These are phyloP conservation scores for Oreohelix idahoensis DNA, from an alignment of 1,140 invertebrate species.

Conservation along the genomic window DNA sequence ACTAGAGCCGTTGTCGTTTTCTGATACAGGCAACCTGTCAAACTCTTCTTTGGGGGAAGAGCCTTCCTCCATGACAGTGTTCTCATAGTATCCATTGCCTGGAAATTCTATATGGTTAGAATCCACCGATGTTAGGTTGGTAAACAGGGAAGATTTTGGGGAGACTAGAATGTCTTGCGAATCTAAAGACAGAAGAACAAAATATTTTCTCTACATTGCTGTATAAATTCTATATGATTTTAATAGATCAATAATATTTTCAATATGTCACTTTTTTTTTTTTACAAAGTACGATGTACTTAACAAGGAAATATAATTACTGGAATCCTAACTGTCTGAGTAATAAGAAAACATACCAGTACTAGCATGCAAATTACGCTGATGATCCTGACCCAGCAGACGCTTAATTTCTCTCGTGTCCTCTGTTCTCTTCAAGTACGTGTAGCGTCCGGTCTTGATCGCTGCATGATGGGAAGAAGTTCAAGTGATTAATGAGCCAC, in stretches of 20 bases:
- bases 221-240: too few relatives aligned
- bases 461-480: conserved; percentile 27
- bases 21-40: background rate
- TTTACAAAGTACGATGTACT: too few relatives aligned
- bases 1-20: background rate
- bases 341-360: too few relatives aligned
- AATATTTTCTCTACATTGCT: too few relatives aligned
- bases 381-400: background rate
- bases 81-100: background rate
- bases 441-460: conserved; percentile 51
- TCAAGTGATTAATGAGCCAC: background rate
- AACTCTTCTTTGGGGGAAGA: background rate
- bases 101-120: background rate
- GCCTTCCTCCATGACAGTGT: background rate
- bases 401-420: conserved; percentile 14
- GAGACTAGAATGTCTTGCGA: too few relatives aligned
- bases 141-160: too few relatives aligned
- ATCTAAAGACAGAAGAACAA: too few relatives aligned
- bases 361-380: too few relatives aligned
- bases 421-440: conserved; percentile 37
- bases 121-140: background rate
- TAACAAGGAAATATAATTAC: too few relatives aligned
- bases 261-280: too few relatives aligned
- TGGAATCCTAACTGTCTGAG: too few relatives aligned
- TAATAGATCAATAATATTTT: too few relatives aligned